Evolutionary conservation across 1,140 invertebrate species (phyloP).

Genomic region (Heliconius hewitsoni): DNA sequence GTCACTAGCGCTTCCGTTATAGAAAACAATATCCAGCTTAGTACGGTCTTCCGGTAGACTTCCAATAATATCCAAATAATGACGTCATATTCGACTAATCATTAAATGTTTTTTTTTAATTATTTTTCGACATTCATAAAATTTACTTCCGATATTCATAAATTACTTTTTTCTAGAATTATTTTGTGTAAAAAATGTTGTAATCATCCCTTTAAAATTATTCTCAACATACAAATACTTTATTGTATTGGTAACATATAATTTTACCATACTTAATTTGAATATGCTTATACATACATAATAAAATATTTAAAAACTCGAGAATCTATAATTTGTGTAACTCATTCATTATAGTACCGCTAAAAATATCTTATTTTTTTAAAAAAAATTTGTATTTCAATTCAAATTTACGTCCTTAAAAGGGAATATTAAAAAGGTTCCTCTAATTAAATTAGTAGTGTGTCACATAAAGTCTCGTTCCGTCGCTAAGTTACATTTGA

Average conservation of each 20-base stretch:
- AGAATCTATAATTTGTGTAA: too few species aligned
- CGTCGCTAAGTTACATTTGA: slow-evolving; percentile 59
- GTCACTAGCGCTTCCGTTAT: slow-evolving; percentile 63
- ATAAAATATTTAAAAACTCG: too few species aligned
- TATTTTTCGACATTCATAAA: background rate
- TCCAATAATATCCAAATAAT: slow-evolving; percentile 12
- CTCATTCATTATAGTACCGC: too few species aligned
- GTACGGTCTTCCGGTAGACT: slow-evolving; percentile 45
- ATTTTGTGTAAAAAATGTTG: too few species aligned
- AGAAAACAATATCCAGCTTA: slow-evolving; percentile 66
- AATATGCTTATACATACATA: too few species aligned
- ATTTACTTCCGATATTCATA: too few species aligned
- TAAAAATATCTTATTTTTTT: too few species aligned
- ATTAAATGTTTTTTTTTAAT: background rate
- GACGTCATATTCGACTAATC: background rate
- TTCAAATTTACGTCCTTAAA: slow-evolving; percentile 11
- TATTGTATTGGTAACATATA: too few species aligned
- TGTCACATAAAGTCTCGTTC: slow-evolving; percentile 68
- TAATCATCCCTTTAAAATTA: too few species aligned
- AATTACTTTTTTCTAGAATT: too few species aligned
- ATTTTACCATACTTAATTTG: too few species aligned
- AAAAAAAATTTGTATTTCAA: background rate
- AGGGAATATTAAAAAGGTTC: slow-evolving; percentile 34
- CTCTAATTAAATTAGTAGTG: slow-evolving; percentile 68
- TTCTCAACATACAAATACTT: too few species aligned